Conservation (phyloP, 2,888 invertebrate species). For the Drosophila parthenogenetica region DNA sequence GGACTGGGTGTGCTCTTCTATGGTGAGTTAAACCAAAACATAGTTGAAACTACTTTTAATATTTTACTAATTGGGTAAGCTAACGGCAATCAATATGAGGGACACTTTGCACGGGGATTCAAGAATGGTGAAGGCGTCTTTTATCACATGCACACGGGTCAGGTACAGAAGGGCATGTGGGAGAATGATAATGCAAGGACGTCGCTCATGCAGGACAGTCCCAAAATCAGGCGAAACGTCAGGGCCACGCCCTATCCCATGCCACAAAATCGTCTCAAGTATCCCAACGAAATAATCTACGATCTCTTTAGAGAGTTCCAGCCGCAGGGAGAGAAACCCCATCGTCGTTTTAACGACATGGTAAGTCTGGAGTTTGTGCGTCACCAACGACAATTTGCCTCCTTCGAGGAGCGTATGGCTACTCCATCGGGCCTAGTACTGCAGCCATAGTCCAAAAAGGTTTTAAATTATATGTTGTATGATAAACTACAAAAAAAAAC, state of each 20-base stretch:
- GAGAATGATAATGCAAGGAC: conserved; percentile 75
- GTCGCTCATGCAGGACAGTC: conserved; percentile 82
- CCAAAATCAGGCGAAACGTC: conserved; percentile 64
- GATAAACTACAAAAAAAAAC: conserved; percentile 5
- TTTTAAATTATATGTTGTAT: not conserved
- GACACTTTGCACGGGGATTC: conserved; percentile 79
- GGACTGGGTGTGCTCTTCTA: conserved; percentile 82
- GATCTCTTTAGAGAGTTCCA: conserved; percentile 74
- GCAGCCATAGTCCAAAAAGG: conserved; percentile 42
- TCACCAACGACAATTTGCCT: conserved; percentile 60
- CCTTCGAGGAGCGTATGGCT: conserved; percentile 64
- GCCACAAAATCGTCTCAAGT: conserved; percentile 61
- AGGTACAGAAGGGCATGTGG: conserved; percentile 84
- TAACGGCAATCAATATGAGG: conserved; percentile 84
- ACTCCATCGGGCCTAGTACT: conserved; percentile 49
- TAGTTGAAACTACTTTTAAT: not conserved
- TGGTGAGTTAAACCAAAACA: conserved; percentile 56
- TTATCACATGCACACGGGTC: conserved; percentile 83
- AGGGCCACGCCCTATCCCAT: conserved; percentile 77
- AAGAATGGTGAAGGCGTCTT: conserved; percentile 84
- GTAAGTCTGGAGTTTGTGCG: conserved; percentile 68
- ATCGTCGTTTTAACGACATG: conserved; percentile 68
- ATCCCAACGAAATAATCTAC: conserved; percentile 77
- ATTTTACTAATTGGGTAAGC: conserved; percentile 48
- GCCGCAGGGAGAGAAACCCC: conserved; percentile 56